Evolutionary conservation across 2,888 invertebrate species (phyloP), one percentile per base, ranked within the genome.

Genomic region (Chelonus formosanus): DNA sequence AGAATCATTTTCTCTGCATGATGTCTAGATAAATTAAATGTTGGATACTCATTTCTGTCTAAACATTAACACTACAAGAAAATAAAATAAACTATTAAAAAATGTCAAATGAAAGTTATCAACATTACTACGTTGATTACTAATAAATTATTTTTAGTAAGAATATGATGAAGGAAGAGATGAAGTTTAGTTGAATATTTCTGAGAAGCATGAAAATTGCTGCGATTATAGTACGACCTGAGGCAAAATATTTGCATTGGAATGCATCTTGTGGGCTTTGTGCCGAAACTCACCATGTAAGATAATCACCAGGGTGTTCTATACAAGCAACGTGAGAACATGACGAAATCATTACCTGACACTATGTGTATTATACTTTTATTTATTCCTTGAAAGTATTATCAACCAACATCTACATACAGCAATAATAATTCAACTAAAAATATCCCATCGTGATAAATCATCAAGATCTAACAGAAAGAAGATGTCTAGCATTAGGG

Each of bases 171-270:
- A 45, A 60, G 45, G 59, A 45, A 43, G 60, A 63, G n/a, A 62
- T 53, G 67, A 65, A 59, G 66, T 52, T 58, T 67, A 73, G 75
- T 74, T 73, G 78, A 73, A 79, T 20, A 20, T 80, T 83, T 83
- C 83, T 78, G 77, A 78, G 82, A 83, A 83, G 75, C 79, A 77
- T 77, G 77, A 81, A 59, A 83, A 83, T 83, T 81, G 78, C 82
- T 73, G 77, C 78, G 78, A 83, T 83, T 83, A 83, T 78, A 75
- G 71, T 67, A 69, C 73, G 74, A 76, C 76, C 77, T 71, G 74
- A 75, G 77, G 82, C 74, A 73, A 74, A 77, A 73, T 76, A 83
- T 83, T 83, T 81, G 81, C 82, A 83, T 83, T 76, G 83, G 83
- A 83, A 83, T 83, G 81, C 78, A 78, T 73, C 74, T 66, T 68